Percentiles rank a stretch among this genome's conserved stretches.
phyloP scores from a whole-genome alignment of 2,797 vertebrate species.

The Pterois miles region DNA sequence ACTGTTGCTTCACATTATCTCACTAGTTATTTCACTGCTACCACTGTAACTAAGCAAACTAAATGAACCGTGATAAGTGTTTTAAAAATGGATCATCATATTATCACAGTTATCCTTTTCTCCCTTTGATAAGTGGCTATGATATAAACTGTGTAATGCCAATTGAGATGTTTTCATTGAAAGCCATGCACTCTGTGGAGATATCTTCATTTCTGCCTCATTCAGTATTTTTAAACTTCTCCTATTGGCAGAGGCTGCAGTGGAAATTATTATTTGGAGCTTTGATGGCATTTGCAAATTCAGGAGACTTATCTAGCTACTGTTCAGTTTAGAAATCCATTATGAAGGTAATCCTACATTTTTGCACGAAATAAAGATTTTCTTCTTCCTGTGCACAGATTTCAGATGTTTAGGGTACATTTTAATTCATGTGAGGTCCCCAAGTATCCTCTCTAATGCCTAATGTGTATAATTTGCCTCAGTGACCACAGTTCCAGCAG shows the following conservation, averaged over 20 bases:
- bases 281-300: not conserved
- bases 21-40: not conserved
- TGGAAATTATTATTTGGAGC: not conserved
- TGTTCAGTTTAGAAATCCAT: not conserved
- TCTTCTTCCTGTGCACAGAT: not conserved
- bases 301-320: not conserved
- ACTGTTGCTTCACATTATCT: not conserved
- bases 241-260: not conserved
- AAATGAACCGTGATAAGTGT: not conserved
- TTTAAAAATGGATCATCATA: not conserved
- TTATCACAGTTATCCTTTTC: not conserved
- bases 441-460: not conserved
- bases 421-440: not conserved
- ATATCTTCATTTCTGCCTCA: not conserved
- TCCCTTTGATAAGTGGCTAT: not conserved
- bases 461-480: slow-evolving; percentile 58
- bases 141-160: not conserved
- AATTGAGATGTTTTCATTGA: not conserved
- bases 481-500: slow-evolving; percentile 68
- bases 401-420: not conserved
- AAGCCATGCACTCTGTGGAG: not conserved
- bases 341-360: not conserved
- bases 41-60: not conserved
- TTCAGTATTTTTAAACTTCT: not conserved
- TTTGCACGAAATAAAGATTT: not conserved